These are phyloP conservation scores for Peromyscus polionotus DNA, from an alignment of 2,113 vertebrate genomes.

Conservation along the genomic window DNA sequence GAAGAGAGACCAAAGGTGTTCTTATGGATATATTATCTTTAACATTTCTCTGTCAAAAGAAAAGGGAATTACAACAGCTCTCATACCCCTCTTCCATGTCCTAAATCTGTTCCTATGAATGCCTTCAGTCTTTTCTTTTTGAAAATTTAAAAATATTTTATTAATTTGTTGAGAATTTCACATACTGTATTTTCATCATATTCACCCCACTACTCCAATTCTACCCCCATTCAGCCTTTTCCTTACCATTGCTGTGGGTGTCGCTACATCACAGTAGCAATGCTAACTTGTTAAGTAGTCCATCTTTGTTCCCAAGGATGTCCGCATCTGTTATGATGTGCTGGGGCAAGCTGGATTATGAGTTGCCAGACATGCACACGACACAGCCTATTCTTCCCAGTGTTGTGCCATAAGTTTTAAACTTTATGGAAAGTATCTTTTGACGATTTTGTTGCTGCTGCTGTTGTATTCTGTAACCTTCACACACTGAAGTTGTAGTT, in stretches of 20 bases:
- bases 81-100: background rate
- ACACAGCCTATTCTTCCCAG: background rate
- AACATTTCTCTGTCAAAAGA: background rate
- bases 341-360: background rate
- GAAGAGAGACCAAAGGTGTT: background rate
- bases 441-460: background rate
- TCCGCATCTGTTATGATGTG: background rate
- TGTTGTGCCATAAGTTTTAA: background rate
- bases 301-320: background rate
- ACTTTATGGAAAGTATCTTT: background rate
- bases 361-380: background rate
- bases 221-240: background rate
- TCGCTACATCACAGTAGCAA: background rate
- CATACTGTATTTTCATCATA: background rate
- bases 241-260: background rate
- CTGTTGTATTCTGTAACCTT: background rate
- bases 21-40: background rate
- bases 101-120: background rate
- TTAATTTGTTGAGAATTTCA: background rate
- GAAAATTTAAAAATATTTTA: background rate
- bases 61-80: background rate
- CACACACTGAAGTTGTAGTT: background rate
- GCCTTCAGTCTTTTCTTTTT: background rate
- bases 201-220: background rate
- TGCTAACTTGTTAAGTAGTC: background rate